Conservation (phyloP, 2,113 vertebrate species). For the Grammomys dolichurus region DNA sequence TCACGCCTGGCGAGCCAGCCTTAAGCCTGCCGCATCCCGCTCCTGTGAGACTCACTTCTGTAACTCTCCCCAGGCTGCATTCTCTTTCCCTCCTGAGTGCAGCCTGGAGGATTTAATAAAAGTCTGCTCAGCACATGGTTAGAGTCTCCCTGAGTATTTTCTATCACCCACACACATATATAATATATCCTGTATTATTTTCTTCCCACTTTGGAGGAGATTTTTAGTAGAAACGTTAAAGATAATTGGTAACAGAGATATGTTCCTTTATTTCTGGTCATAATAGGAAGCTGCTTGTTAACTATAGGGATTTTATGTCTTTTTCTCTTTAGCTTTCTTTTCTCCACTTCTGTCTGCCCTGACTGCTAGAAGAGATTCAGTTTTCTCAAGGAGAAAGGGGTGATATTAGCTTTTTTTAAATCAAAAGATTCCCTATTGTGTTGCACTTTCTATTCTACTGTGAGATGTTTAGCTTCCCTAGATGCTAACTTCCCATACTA, state of each 20-base stretch:
- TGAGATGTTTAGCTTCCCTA: neutral
- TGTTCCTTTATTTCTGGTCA: neutral
- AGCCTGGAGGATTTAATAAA: neutral
- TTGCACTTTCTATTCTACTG: neutral
- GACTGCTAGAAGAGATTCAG: neutral
- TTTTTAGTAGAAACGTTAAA: neutral
- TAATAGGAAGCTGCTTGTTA: neutral
- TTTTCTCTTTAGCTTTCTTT: conserved; percentile 2
- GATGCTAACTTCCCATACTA: neutral
- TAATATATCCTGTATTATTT: neutral
- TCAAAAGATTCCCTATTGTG: neutral
- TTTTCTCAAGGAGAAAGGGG: neutral
- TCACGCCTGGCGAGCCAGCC: neutral
- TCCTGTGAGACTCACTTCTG: neutral
- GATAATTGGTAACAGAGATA: neutral
- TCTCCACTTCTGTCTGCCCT: neutral
- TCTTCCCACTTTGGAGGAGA: neutral
- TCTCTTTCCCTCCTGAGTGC: neutral
- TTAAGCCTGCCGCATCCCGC: neutral
- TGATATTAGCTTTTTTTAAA: conserved; percentile 32
- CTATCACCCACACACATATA: neutral
- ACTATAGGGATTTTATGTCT: neutral
- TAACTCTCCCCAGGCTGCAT: neutral
- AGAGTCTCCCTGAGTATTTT: neutral
- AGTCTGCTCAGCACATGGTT: neutral